phyloP scores from a whole-genome alignment of 1,140 invertebrate genomes.

The Lepidurus couesii region DNA sequence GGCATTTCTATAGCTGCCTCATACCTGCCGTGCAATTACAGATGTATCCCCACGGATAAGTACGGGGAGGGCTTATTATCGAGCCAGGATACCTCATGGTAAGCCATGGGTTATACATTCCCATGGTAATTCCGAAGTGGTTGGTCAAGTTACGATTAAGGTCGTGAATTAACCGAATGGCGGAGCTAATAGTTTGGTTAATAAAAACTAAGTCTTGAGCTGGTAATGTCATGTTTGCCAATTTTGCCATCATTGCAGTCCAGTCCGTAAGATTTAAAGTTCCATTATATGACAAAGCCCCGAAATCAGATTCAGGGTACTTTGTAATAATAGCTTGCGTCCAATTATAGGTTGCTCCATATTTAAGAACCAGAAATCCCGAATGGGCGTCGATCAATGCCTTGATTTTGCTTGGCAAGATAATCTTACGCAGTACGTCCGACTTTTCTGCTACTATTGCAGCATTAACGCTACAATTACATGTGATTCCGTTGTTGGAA shows the following conservation, averaged over 20 bases:
- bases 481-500: neutral
- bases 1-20: neutral
- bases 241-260: neutral
- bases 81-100: neutral
- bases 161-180: neutral
- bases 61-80: neutral
- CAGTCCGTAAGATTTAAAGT: neutral
- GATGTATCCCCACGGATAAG: neutral
- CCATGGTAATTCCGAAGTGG: neutral
- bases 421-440: neutral
- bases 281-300: neutral
- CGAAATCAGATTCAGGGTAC: neutral
- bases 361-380: neutral
- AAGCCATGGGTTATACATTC: neutral
- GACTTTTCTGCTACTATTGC: neutral
- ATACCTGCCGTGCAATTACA: neutral
- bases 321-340: neutral
- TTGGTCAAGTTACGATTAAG: neutral
- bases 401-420: neutral
- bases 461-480: neutral
- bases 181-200: neutral
- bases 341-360: neutral
- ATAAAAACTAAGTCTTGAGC: neutral
- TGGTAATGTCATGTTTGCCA: neutral
- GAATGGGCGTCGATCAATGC: neutral